These are phyloP conservation scores for Hydroisotoma schaefferi DNA, from an alignment of 2,888 invertebrate species.

Conservation along the genomic window DNA sequence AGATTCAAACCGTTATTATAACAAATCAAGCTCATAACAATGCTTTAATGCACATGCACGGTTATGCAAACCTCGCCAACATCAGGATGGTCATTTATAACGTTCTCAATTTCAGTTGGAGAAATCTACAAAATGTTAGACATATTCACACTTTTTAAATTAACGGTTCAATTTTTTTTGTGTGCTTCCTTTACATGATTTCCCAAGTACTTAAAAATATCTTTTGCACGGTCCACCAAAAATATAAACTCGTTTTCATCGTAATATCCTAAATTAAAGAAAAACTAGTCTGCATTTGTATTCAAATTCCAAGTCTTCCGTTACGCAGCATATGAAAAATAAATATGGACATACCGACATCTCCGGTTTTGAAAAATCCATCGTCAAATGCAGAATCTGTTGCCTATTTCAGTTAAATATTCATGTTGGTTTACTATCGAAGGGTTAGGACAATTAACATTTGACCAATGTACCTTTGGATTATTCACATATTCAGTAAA, in stretches of 20 bases:
- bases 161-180: no score
- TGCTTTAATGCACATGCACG: not conserved
- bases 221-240: conserved; percentile 43
- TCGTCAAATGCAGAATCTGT: conserved; percentile 32
- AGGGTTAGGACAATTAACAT: not conserved
- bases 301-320: not conserved
- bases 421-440: no score
- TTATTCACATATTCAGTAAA: conserved; percentile 37
- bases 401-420: conserved; percentile 23
- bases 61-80: conserved; percentile 24
- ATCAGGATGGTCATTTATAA: conserved; percentile 22
- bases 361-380: conserved; percentile 43
- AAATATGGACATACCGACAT: conserved; percentile 25
- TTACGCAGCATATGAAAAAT: not conserved
- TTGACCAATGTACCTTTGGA: conserved; percentile 22
- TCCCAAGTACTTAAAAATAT: conserved; percentile 43
- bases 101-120: conserved; percentile 33
- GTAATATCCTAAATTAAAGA: conserved; percentile 29
- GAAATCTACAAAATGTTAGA: conserved; percentile 15
- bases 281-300: not conserved
- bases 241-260: conserved; percentile 41
- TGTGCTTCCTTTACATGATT: conserved; percentile 34
- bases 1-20: not conserved
- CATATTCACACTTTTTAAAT: no score
- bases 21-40: not conserved